Percentiles rank a stretch among this genome's conserved stretches.
These are phyloP conservation scores for Molorchus minor DNA, from an alignment of 2,888 invertebrate genomes.

Conservation along the genomic window DNA sequence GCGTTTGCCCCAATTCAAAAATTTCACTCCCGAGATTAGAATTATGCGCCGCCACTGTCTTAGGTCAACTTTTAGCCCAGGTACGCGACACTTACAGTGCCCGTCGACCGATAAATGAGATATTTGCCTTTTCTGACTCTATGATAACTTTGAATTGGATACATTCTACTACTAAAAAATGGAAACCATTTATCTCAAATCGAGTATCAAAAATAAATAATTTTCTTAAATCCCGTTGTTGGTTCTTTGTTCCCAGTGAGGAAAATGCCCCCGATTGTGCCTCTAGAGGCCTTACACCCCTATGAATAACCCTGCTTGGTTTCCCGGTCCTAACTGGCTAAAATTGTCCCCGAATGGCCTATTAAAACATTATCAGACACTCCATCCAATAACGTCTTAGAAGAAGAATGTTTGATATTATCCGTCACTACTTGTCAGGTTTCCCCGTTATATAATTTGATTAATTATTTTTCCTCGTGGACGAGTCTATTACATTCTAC, in stretches of 20 bases:
- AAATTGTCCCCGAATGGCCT: neutral
- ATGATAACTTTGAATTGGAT: conserved; percentile 1
- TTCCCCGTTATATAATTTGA: too few species aligned
- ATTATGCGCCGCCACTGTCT: neutral
- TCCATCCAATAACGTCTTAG: too few species aligned
- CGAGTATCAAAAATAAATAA: neutral
- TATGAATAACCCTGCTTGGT: neutral
- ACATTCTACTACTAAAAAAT: neutral
- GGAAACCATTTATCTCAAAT: conserved; percentile 1
- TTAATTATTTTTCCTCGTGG: too few species aligned
- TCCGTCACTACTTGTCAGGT: too few species aligned
- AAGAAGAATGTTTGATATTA: too few species aligned
- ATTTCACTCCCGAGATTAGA: neutral
- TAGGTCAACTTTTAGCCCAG: neutral
- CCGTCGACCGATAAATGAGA: neutral
- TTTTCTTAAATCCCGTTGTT: neutral
- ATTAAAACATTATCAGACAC: too few species aligned
- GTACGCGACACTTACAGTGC: neutral
- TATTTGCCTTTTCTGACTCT: neutral
- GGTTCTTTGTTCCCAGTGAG: conserved; percentile 9
- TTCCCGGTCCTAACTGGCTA: neutral
- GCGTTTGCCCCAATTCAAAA: neutral
- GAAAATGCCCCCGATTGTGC: neutral
- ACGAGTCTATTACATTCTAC: neutral
- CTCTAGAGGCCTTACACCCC: neutral